Evolutionary conservation across 2,888 invertebrate species (phyloP).

Genomic region (Corythucha ciliata): DNA sequence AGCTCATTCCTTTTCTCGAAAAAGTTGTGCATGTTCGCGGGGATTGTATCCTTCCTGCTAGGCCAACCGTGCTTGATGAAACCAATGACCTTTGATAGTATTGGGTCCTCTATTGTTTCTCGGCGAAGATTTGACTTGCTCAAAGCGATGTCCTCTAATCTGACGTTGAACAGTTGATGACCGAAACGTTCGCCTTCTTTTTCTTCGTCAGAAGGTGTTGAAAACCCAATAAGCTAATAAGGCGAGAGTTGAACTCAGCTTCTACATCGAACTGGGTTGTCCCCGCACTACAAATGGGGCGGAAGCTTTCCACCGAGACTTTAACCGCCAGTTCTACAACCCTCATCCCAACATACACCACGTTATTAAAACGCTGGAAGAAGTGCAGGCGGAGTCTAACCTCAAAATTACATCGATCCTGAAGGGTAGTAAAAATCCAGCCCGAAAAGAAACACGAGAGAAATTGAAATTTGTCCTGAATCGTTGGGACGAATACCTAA

Average conservation of each 20-base stretch:
- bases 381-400: no score
- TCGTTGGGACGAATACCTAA: no score
- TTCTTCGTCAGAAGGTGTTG: background rate
- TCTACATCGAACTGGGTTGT: background rate
- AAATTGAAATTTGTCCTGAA: no score
- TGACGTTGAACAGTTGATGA: background rate
- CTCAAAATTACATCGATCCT: no score
- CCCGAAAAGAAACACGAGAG: no score
- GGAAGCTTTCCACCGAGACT: no score
- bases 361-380: no score
- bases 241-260: conserved; percentile 1
- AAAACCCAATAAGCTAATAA: conserved; percentile 3
- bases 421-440: no score
- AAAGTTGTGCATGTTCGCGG: background rate
- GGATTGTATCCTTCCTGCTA: background rate
- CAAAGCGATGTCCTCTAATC: background rate
- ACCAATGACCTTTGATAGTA: background rate
- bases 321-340: no score
- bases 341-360: no score
- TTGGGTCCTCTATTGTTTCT: background rate
- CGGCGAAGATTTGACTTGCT: background rate
- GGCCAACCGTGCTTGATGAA: background rate
- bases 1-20: conserved; percentile 1
- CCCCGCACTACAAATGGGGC: no score
- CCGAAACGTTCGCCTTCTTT: background rate